Percentiles rank a stretch among this genome's conserved stretches.
These are phyloP conservation scores for Spea multiplicata DNA, from an alignment of 2,113 vertebrate genomes.

Conservation along the genomic window DNA sequence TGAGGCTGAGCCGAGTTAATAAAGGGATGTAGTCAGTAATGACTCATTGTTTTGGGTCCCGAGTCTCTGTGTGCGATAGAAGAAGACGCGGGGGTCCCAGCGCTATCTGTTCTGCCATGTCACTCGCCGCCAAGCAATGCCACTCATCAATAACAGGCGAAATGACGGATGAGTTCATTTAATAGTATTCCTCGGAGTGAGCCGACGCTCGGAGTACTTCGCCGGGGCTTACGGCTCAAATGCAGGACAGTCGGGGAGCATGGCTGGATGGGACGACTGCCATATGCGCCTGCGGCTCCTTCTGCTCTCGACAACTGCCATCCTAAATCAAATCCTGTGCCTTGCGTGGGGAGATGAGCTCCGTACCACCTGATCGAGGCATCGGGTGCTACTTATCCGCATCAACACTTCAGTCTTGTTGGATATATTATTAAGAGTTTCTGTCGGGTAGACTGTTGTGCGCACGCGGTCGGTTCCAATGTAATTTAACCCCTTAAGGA, in stretches of 20 bases:
- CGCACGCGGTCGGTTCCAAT: not conserved
- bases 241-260: slow-evolving; percentile 65
- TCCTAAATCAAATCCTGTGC: slow-evolving; percentile 66
- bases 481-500: not conserved
- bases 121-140: slow-evolving; percentile 74
- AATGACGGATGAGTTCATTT: slow-evolving; percentile 83
- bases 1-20: slow-evolving; percentile 83
- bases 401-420: slow-evolving; percentile 6
- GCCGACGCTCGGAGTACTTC: slow-evolving; percentile 61
- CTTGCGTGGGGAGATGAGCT: slow-evolving; percentile 52
- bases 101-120: slow-evolving; percentile 80
- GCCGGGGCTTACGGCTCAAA: slow-evolving; percentile 54
- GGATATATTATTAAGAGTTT: slow-evolving; percentile 11
- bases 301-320: slow-evolving; percentile 72
- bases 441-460: not conserved
- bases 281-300: slow-evolving; percentile 62
- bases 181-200: slow-evolving; percentile 76
- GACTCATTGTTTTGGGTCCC: slow-evolving; percentile 76
- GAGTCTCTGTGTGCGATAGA: slow-evolving; percentile 59
- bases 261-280: slow-evolving; percentile 55
- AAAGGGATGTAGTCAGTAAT: slow-evolving; percentile 84
- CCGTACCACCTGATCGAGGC: slow-evolving; percentile 44
- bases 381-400: not conserved
- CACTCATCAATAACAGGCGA: slow-evolving; percentile 84
- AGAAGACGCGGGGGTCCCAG: slow-evolving; percentile 64